Percentiles rank a stretch among this genome's conserved stretches.
phyloP scores from a whole-genome alignment of 2,797 vertebrate species.

The Tolypeutes matacus region DNA sequence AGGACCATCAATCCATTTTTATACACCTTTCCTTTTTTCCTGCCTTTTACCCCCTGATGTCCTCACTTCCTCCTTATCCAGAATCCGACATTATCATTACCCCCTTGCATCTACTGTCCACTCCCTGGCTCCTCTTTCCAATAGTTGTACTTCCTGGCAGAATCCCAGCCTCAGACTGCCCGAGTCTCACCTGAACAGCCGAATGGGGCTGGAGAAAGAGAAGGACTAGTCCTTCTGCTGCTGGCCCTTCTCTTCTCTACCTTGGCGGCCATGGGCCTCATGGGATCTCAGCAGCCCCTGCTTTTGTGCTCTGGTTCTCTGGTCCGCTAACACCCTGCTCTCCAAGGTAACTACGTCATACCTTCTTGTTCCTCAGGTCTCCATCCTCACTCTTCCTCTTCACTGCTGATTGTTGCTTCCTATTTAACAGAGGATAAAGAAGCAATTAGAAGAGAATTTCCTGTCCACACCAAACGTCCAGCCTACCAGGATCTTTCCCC shows the following conservation, averaged over 20 bases:
- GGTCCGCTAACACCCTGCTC: too few species aligned
- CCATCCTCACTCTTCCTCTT: neutral
- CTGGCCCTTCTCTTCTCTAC: neutral
- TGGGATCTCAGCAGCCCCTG: too few species aligned
- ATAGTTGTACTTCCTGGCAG: neutral
- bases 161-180: neutral
- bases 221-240: accelerated
- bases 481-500: neutral
- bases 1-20: neutral
- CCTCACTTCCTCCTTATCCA: neutral
- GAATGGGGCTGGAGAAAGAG: too few species aligned
- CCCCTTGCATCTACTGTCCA: too few species aligned
- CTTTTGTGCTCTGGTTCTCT: neutral
- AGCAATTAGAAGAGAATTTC: neutral
- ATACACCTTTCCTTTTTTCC: neutral
- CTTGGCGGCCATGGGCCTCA: neutral
- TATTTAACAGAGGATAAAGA: neutral
- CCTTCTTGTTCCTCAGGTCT: neutral
- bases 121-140: neutral
- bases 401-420: neutral
- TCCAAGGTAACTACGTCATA: too few species aligned
- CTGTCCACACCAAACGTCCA: neutral
- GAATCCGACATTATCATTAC: neutral
- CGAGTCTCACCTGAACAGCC: neutral
- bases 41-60: neutral